Evolutionary conservation across 2,113 vertebrate genomes (phyloP).

Genomic region (Lagopus leucura): DNA sequence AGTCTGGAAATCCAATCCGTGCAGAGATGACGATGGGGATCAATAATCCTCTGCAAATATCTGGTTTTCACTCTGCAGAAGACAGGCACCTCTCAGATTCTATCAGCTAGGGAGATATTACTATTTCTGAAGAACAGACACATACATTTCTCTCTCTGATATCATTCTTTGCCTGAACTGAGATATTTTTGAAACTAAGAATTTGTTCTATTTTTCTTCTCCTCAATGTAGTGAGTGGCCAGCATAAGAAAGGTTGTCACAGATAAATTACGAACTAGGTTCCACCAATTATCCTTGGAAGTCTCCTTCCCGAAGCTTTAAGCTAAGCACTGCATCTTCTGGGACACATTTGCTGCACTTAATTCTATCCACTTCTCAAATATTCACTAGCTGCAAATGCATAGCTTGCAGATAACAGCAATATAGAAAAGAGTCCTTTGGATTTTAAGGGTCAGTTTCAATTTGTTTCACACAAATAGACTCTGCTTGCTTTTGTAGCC

Average conservation of each 20-base stretch:
- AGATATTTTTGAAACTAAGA: background rate
- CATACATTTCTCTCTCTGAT: background rate
- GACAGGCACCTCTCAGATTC: background rate
- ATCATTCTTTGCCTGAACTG: background rate
- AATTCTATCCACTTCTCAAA: background rate
- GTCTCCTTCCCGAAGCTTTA: background rate
- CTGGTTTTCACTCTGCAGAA: background rate
- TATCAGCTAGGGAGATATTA: background rate
- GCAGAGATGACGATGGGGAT: background rate
- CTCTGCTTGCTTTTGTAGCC: background rate
- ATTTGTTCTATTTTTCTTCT: background rate
- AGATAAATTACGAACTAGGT: background rate
- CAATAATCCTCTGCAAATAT: background rate
- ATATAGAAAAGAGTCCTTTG: background rate
- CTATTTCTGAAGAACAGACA: background rate
- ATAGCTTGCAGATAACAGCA: background rate
- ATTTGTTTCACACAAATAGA: constrained; percentile 15
- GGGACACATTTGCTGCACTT: background rate
- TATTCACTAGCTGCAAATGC: background rate
- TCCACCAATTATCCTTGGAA: background rate
- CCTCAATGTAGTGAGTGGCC: background rate
- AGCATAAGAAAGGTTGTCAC: background rate
- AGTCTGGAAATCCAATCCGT: background rate
- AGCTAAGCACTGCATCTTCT: background rate
- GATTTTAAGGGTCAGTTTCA: background rate